Evolutionary conservation across 92 coral and sea anemone species (phyloP), one percentile per base, ranked within the genome.

Genomic region (Epizoanthus stellaris): DNA sequence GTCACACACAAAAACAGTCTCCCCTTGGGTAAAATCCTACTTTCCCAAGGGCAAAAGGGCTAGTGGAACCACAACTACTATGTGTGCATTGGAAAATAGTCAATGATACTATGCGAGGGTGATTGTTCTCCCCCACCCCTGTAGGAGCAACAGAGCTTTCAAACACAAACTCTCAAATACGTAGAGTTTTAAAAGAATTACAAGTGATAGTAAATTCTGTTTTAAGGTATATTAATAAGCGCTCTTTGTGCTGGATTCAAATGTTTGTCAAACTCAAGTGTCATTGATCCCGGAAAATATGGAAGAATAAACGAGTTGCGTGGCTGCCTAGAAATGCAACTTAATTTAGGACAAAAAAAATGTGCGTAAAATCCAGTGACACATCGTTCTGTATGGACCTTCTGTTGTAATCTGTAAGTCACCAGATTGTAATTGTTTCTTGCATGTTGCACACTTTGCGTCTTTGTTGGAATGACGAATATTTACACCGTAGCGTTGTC

Each of bases 401-500:
- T 81, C 25, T 17, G 89, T 63, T n/a, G 70, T 20, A 21, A 75
- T 88, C 59, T 88, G 88, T 30, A 84, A 65, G 60, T 62, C 75
- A n/a, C 87, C 93, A 63, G 76, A 86, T 34, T 70, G 74, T 19
- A 87, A 34, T 38, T 57, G 76, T 42, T 16, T 47, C 66, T 89
- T 89, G 85, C 93, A 89, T 16, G 87, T 72, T 60, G 90, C 90
- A 62, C 91, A 87, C 52, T 82, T 87, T 58, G 91, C 71, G 63
- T 57, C 81, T 82, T 74, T 87, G n/a, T 72, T 42, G 15, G 88
- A 87, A n/a, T 70, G 36, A 17, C 82, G 87, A n/a, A 39, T 53
- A 64, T 72, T 82, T 25, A 87, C 81, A 40, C 14, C 49, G 65
- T 82, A 87, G 14, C 30, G 69, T 60, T 72, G 81, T 43, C 71